phyloP scores from a whole-genome alignment of 1,140 invertebrate species.

The Eciton burchellii region DNA sequence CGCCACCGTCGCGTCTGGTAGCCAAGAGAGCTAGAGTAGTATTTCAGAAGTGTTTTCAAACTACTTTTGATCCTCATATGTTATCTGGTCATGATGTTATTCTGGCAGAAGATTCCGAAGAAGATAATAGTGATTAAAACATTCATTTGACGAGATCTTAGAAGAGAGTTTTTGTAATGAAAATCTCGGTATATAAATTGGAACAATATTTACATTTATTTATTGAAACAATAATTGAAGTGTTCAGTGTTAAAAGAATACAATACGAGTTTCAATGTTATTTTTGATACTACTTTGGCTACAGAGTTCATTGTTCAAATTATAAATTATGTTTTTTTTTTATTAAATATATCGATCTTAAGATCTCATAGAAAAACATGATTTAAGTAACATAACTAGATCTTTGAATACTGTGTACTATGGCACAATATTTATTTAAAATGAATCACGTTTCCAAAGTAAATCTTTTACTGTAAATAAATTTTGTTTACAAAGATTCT shows the following conservation, averaged over 20 bases:
- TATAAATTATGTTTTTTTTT: too few relatives aligned
- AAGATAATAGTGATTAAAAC: slow-evolving; percentile 66
- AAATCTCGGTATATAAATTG: not conserved
- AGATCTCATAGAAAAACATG: too few relatives aligned
- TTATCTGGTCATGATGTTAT: slow-evolving; percentile 85
- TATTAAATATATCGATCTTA: too few relatives aligned
- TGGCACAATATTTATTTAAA: too few relatives aligned
- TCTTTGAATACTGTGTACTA: too few relatives aligned
- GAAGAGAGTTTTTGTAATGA: not conserved
- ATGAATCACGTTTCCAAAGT: not conserved
- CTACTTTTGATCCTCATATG: slow-evolving; percentile 87
- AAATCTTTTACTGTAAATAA: slow-evolving; percentile 20
- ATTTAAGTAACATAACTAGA: too few relatives aligned
- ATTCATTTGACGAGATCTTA: not conserved
- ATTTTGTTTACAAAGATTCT: not conserved
- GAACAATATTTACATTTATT: too few relatives aligned
- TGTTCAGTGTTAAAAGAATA: too few relatives aligned
- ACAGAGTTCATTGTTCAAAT: too few relatives aligned
- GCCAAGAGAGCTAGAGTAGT: slow-evolving; percentile 84
- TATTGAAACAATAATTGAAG: too few relatives aligned
- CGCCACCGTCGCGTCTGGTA: slow-evolving; percentile 81
- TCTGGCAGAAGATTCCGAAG: slow-evolving; percentile 88
- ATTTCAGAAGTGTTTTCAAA: slow-evolving; percentile 89
- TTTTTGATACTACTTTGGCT: too few relatives aligned
- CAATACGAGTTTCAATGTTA: too few relatives aligned